Evolutionary conservation across 2,888 invertebrate genomes (phyloP).

Genomic region (Lymantria monacha): DNA sequence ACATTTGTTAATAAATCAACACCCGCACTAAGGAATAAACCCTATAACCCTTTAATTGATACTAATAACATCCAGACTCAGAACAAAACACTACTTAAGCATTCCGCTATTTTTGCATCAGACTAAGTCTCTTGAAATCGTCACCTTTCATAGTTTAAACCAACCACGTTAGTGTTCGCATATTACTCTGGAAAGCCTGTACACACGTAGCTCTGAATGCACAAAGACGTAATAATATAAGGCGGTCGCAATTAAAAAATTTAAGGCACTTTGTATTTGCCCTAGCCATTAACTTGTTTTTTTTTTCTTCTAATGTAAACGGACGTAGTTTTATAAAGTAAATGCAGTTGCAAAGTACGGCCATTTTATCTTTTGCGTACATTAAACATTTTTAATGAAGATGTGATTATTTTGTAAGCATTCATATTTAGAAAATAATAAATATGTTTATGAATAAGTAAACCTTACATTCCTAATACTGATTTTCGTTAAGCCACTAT

Average conservation of each 20-base stretch:
- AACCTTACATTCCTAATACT: too few species aligned
- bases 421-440: neutral
- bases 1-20: too few species aligned
- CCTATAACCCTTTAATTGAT: too few species aligned
- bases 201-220: slow-evolving; percentile 70
- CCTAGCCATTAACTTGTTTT: slow-evolving; percentile 50
- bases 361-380: slow-evolving; percentile 26
- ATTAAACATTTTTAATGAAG: slow-evolving; percentile 34
- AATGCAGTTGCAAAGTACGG: slow-evolving; percentile 21
- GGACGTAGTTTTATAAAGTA: slow-evolving; percentile 40
- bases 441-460: too few species aligned
- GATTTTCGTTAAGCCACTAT: too few species aligned
- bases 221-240: slow-evolving; percentile 79
- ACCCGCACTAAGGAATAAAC: too few species aligned
- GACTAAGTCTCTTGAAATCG: neutral
- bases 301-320: slow-evolving; percentile 46
- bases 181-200: slow-evolving; percentile 58
- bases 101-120: neutral
- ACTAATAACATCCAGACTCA: too few species aligned
- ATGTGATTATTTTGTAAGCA: slow-evolving; percentile 22
- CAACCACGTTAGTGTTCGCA: slow-evolving; percentile 31
- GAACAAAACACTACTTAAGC: too few species aligned
- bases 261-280: slow-evolving; percentile 76
- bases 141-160: slow-evolving; percentile 24
- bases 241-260: slow-evolving; percentile 79